Conservation (phyloP, 2,888 invertebrate genomes). For the Drosophila yooni region DNA sequence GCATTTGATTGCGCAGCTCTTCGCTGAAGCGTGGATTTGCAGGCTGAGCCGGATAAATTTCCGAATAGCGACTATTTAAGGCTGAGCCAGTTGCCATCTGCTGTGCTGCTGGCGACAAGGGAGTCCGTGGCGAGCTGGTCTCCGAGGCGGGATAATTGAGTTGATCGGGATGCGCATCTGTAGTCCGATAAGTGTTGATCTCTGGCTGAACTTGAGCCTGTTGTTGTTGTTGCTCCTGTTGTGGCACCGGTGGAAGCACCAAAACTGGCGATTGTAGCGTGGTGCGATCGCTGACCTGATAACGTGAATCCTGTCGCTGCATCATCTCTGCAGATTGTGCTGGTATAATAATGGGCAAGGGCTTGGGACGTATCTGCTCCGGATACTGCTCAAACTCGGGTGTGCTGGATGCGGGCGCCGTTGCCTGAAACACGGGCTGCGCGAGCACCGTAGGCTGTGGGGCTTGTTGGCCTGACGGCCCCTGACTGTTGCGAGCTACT, state of each 20-base stretch:
- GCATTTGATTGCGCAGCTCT: constrained; percentile 87
- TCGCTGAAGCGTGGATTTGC: constrained; percentile 80
- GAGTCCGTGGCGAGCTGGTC: constrained; percentile 29
- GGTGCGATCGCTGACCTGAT: constrained; percentile 59
- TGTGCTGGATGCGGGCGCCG: constrained; percentile 22
- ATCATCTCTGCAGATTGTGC: constrained; percentile 49
- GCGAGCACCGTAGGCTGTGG: constrained; percentile 33
- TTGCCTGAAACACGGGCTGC: constrained; percentile 27
- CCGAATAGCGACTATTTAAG: constrained; percentile 81
- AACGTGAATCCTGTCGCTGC: constrained; percentile 60
- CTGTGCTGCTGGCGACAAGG: constrained; percentile 63
- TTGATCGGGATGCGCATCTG: constrained; percentile 80
- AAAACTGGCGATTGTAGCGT: constrained; percentile 66
- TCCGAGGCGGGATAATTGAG: constrained; percentile 77
- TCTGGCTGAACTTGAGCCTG: constrained; percentile 43
- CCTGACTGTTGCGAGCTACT: constrained; percentile 8
- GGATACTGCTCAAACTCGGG: constrained; percentile 45
- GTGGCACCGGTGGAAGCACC: constrained; percentile 51
- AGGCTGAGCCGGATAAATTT: constrained; percentile 63
- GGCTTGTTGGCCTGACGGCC: constrained; percentile 29
- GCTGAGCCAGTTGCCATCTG: constrained; percentile 78
- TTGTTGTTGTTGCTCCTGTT: constrained; percentile 36
- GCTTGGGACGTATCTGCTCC: constrained; percentile 64
- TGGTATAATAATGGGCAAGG: constrained; percentile 66
- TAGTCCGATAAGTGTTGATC: constrained; percentile 75